phyloP scores from a whole-genome alignment of 2,797 vertebrate species.

The Muraenolepis orangiensis region DNA sequence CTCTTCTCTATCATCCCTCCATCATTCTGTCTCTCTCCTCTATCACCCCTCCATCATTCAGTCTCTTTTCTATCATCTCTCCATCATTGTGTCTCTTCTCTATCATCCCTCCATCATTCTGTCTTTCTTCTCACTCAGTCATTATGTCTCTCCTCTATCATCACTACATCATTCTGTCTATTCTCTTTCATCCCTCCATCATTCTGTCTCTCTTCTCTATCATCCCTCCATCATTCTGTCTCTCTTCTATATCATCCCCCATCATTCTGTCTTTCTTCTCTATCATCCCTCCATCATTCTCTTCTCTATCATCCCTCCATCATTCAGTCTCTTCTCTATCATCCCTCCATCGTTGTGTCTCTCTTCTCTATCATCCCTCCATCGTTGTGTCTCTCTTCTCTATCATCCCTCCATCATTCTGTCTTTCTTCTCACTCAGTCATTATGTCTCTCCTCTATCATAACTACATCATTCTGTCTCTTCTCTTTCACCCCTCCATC shows the following conservation, averaged over 20 bases:
- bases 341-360: not conserved
- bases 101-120: too few relatives aligned
- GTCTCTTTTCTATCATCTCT: too few relatives aligned
- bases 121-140: not conserved
- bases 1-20: not conserved
- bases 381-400: not conserved
- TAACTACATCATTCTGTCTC: not conserved
- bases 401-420: not conserved
- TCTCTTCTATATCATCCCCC: not conserved
- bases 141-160: not conserved
- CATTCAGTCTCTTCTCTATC: not conserved
- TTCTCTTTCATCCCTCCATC: too few relatives aligned
- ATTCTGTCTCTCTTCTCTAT: not conserved
- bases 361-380: not conserved
- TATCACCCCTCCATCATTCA: not conserved
- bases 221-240: not conserved
- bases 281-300: not conserved
- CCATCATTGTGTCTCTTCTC: not conserved
- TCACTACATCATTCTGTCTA: too few relatives aligned
- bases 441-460: not conserved
- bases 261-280: not conserved
- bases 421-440: too few relatives aligned
- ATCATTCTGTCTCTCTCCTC: not conserved
- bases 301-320: not conserved
- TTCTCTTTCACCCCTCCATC: not conserved